Conservation (phyloP, 2,888 invertebrate genomes). For the Kryphioiulus occultus region DNA sequence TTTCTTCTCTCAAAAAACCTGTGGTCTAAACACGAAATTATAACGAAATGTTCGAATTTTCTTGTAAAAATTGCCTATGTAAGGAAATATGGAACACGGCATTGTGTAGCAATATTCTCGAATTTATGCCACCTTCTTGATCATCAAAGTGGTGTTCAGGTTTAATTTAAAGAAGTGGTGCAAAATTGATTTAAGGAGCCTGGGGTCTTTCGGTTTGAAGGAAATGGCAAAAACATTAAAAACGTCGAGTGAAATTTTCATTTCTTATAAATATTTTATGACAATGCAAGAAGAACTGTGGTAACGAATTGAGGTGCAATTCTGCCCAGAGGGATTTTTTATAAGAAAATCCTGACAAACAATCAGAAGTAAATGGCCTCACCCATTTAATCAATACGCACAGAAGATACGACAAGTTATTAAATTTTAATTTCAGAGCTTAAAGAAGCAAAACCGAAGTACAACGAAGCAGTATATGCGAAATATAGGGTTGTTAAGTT, state of each 20-base stretch:
- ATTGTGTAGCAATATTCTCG: background rate
- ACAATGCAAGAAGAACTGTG: background rate
- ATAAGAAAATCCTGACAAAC: background rate
- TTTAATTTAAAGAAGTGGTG: background rate
- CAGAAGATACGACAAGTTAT: background rate
- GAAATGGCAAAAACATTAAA: background rate
- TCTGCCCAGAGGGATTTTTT: background rate
- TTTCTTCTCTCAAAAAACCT: no score
- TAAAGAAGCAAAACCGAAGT: background rate
- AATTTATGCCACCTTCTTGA: background rate
- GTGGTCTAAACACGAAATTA: no score
- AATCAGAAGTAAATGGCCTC: background rate
- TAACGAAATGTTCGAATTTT: background rate
- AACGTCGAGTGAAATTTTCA: background rate
- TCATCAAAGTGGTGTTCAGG: background rate
- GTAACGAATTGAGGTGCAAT: background rate
- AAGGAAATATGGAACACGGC: background rate
- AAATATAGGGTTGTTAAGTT: background rate
- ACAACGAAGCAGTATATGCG: background rate
- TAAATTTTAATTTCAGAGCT: conserved; percentile 24
- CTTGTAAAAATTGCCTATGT: background rate
- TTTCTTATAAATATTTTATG: conserved; percentile 1
- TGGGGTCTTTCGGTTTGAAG: background rate
- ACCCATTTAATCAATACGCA: background rate
- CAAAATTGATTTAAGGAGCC: background rate